Base-by-base conservation (phyloP, 2,888 invertebrate species). In the Aleiodes testaceus region DNA sequence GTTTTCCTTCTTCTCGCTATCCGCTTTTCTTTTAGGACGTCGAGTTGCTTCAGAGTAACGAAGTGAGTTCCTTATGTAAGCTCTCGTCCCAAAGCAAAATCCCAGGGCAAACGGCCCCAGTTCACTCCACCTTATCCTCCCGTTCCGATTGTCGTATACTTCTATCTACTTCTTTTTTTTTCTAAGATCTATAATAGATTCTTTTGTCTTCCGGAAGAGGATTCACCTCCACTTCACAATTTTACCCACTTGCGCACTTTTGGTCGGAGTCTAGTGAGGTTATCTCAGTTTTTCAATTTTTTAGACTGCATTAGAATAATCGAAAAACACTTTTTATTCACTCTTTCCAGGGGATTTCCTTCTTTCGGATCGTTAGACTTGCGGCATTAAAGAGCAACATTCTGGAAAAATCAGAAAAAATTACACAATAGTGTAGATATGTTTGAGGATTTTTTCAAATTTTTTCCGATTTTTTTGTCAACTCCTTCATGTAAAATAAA, bases 201-300 rank as follows among this genome's bases (percentile, higher is more conserved):
- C 69, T 47, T 70, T 70, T 65, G 55, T 65, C 69, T 63, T 30
- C 12, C 22, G 30, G 12, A 52, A 26, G 3, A 49, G 55, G 69
- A 61, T 70, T 68, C 20, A 52, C 18, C 47, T 18, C 22, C 20
- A 49, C 64, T 52, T 36, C 59, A 26, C 53, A 44, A 55, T 50
- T 45, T 66, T 22, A 36, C 53, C 14, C 52, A 47, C 49, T 55
- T 50, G n/a, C n/a, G n/a, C 64, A 20, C 53, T 64, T 9, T 12
- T 45, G 11, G 44, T 22, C 22, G 22, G 0, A 20, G 22, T 49
- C 59, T 64, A 42, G 67, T 45, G 12, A 30, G 53, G 52, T 20
- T 66, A 50, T 66, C 36, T 66, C 66, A 52, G 59, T 67, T 49
- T 63, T 66, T 63, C 68, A 70, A 67, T 67, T 70, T n/a, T n/a